Evolutionary conservation across 2,113 vertebrate species (phyloP).

Genomic region (Agelaius tricolor): DNA sequence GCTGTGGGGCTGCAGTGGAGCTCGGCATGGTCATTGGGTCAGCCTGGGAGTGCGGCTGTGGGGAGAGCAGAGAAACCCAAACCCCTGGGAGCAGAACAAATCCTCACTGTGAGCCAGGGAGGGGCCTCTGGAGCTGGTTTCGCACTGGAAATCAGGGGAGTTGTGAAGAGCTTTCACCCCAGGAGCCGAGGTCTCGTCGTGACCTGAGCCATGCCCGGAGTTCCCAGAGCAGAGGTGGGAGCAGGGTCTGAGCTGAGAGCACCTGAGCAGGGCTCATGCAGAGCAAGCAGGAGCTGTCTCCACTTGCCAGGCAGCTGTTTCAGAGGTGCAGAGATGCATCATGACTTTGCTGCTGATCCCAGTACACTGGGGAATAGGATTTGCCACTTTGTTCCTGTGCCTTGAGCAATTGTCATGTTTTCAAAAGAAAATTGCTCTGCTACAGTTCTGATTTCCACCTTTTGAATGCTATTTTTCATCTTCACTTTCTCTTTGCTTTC

Average conservation of each 20-base stretch:
- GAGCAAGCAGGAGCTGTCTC: neutral
- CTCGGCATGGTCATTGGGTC: neutral
- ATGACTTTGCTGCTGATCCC: neutral
- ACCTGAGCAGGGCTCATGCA: neutral
- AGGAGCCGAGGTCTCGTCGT: accelerated
- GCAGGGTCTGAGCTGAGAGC: neutral
- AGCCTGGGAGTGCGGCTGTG: neutral
- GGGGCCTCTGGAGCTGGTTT: neutral
- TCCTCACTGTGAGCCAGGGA: neutral
- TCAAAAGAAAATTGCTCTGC: constrained; percentile 21
- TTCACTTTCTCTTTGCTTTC: neutral
- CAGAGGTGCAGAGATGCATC: neutral
- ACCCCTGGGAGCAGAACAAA: neutral
- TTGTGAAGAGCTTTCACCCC: neutral
- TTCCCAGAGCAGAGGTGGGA: no score
- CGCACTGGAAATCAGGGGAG: neutral
- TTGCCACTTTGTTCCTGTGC: constrained; percentile 21
- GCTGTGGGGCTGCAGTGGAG: accelerated
- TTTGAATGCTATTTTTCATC: neutral
- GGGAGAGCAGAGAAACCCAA: neutral
- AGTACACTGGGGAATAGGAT: neutral
- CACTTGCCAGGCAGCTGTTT: neutral
- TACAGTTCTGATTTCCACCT: neutral
- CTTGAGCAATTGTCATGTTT: neutral
- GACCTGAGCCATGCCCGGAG: no score